Evolutionary conservation across 2,888 invertebrate genomes (phyloP).

Genomic region (Metacarcinus magister): DNA sequence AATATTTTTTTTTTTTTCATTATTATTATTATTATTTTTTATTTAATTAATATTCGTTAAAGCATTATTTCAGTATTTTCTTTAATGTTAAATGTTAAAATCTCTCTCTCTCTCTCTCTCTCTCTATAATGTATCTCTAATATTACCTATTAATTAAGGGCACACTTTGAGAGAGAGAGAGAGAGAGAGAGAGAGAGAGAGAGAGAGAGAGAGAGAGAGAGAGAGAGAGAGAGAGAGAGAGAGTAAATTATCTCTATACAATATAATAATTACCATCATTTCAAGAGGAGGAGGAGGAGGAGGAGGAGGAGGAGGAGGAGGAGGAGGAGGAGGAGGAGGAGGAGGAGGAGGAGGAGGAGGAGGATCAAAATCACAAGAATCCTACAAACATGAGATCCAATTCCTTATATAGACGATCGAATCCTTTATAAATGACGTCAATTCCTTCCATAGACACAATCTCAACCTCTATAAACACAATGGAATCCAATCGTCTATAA

Average conservation of each 20-base stretch:
- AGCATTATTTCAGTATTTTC: not conserved
- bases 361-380: not conserved
- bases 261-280: no score
- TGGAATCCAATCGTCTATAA: not conserved
- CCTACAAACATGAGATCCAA: constrained; percentile 57
- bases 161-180: not conserved
- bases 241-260: no score
- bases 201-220: constrained; percentile 37
- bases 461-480: not conserved
- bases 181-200: constrained; percentile 54
- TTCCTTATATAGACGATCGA: not conserved
- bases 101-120: no score
- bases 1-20: no score
- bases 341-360: not conserved
- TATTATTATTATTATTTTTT: no score
- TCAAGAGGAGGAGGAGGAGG: not conserved
- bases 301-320: not conserved
- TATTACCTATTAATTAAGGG: no score
- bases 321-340: not conserved
- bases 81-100: not conserved
- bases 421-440: not conserved
- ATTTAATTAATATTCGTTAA: no score
- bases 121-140: no score
- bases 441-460: not conserved
- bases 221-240: constrained; percentile 49